These are phyloP conservation scores for Chaetodon auriga DNA, from an alignment of 2,113 vertebrate genomes.

Conservation along the genomic window DNA sequence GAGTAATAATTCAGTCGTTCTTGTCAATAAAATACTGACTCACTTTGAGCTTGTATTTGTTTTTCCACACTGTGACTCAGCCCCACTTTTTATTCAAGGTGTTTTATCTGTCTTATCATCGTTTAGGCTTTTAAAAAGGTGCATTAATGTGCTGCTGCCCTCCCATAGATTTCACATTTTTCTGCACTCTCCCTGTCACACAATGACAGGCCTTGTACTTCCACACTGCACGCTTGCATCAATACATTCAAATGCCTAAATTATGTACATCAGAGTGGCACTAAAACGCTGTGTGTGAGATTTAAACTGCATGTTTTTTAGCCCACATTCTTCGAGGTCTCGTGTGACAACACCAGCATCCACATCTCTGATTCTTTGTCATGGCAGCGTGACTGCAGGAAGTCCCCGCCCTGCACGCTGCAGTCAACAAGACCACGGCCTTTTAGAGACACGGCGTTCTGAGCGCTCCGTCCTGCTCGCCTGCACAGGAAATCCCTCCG, in stretches of 20 bases:
- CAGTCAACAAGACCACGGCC: neutral
- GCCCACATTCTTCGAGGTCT: neutral
- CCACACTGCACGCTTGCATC: neutral
- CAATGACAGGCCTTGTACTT: no score
- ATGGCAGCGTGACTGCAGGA: constrained; percentile 40
- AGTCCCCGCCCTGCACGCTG: constrained; percentile 44
- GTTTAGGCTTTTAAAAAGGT: neutral
- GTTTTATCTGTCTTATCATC: no score
- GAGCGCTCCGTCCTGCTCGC: neutral
- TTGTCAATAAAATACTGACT: no score
- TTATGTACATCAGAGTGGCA: neutral
- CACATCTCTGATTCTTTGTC: constrained; percentile 29
- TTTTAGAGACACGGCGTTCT: constrained; percentile 20
- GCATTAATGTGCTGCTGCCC: neutral
- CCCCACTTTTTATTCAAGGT: no score
- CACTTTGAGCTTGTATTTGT: neutral
- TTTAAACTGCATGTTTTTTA: neutral
- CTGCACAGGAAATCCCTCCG: constrained; percentile 61
- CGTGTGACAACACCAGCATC: neutral
- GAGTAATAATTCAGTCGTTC: no score
- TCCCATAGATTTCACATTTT: no score
- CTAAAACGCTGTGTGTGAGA: neutral
- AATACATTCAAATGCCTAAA: neutral
- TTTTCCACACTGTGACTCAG: no score
- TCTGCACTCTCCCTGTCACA: no score